Base-by-base conservation (phyloP, 2,797 vertebrate genomes). In the Sandelia bainsii region DNA sequence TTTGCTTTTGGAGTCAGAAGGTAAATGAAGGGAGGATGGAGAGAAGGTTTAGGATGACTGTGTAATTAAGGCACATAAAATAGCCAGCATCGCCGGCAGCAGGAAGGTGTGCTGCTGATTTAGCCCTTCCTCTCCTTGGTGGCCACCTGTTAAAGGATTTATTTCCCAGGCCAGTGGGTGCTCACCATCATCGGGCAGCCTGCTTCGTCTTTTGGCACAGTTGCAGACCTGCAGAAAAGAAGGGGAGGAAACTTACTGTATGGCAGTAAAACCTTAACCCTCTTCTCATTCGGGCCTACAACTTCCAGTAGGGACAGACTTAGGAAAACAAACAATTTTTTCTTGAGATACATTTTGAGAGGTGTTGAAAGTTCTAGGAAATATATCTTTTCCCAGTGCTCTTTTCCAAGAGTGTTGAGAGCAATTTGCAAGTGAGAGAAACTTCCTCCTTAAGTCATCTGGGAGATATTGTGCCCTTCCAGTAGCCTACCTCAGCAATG, bases 131-230 rank as follows among this genome's bases (percentile, higher is more conserved):
- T 81, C 85, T 89, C 88, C 79, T 89, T 59, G 82, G 82, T 77
- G 79, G 84, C 93, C 90, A 93, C 90, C 94, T 95, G 91, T 93
- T 93, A 85, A 83, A 93, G 90, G 83, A 91, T 93, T 94, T 91
- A 93, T 94, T 90, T 91, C 89, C 89, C 83, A 87, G 82, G 86
- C 90, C 87, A 88, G 79, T 77, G 79, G 81, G 83, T 54, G 65
- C 86, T 77, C 86, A 86, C 83, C 83, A 85, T 87, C 85, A 78
- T 85, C 84, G 86, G 82, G 80, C 82, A 83, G 62, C 83, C 85
- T 87, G 87, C 82, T 59, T 81, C 79, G 82, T 82, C 79, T 72
- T 51, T 54, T 70, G 67, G 73, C 83, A 59, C 75, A 60, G 62
- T 10, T 50, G 85, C 72, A 79, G 65, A 69, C 52, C 46, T 17